Evolutionary conservation across 2,113 vertebrate species (phyloP), one percentile per base, ranked within the genome.

Genomic region (Cyprinodon brontotheroides): DNA sequence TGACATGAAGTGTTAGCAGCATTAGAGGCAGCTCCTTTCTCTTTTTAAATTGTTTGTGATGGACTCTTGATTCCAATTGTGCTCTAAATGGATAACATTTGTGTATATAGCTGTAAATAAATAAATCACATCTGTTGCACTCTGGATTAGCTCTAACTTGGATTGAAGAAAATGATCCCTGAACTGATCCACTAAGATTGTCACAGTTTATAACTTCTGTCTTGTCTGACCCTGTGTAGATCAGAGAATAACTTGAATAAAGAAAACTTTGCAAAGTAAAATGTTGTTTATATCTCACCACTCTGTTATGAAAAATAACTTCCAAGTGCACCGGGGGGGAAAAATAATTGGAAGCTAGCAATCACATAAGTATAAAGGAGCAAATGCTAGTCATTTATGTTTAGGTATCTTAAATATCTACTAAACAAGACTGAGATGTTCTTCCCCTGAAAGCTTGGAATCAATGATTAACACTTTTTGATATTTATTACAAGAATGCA

Each of bases 1-100:
- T 74, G 89, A 94, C 48, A 77, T 89, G 81, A 87, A 90, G 57
- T 82, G 70, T 75, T 82, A 67, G 65, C 29, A 9, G 3, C 41
- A 43, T 5, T 63, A 12, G 0, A 0, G 6, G 65, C 45, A 38
- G 29, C 14, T 17, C 29, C 77, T 39, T 41, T 61, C 13, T 11
- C 17, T 13, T 0, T 4, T 5, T 29, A 29, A 29, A 36, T 22
- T 75, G 65, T 80, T 65, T 9, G 47, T 12, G 14, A 57, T 14
- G 59, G 38, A 39, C 17, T 15, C 3, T 3, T 47, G 0, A 40
- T n/a, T 63, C 15, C 6, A 65, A 47, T 5, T 53, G 48, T 8
- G 15, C 48, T 53, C 17, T 6, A 53, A 53, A 50, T 60, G 20
- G 59, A 4, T 20, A 76, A 66, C 8, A 48, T 47, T 10, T 72